A percentile compares a stretch with the other conserved stretches of the same genome.
phyloP scores from a whole-genome alignment of 2,888 invertebrate species.

The Mythimna ferrago region DNA sequence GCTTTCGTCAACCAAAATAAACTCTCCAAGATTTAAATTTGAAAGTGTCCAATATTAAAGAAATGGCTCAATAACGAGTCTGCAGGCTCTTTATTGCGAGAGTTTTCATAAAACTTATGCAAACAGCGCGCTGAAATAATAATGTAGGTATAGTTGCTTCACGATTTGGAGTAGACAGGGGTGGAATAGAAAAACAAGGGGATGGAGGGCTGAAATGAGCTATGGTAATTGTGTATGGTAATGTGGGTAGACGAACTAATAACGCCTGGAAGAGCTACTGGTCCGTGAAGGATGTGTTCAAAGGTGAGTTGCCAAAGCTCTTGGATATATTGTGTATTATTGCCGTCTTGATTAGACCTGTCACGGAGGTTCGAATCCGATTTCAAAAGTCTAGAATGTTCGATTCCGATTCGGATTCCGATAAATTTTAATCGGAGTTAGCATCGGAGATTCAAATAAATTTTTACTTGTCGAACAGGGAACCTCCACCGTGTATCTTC shows the following conservation, averaged over 20 bases:
- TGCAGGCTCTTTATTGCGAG: constrained; percentile 59
- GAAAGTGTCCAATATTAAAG: constrained; percentile 67
- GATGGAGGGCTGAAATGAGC: constrained; percentile 19
- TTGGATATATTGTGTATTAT: too few species aligned
- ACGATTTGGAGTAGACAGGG: constrained; percentile 35
- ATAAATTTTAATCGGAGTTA: too few species aligned
- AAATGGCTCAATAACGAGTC: constrained; percentile 60
- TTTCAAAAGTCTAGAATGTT: too few species aligned
- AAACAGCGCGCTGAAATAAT: constrained; percentile 70
- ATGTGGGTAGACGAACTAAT: constrained; percentile 1
- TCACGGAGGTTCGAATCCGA: too few species aligned
- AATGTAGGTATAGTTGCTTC: constrained; percentile 64
- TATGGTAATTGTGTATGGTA: constrained; percentile 30
- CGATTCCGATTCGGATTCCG: too few species aligned
- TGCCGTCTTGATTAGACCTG: too few species aligned
- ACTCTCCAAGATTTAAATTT: constrained; percentile 65
- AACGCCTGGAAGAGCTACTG: too few species aligned
- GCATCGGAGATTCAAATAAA: too few species aligned
- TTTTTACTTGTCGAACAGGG: too few species aligned
- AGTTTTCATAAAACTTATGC: constrained; percentile 72
- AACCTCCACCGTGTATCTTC: too few species aligned
- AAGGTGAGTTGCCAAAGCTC: too few species aligned
- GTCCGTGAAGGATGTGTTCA: too few species aligned
- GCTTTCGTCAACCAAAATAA: constrained; percentile 49
- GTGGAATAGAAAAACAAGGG: constrained; percentile 16